phyloP scores from a whole-genome alignment of 1,140 invertebrate genomes.

The Rhagoletis zephyria region DNA sequence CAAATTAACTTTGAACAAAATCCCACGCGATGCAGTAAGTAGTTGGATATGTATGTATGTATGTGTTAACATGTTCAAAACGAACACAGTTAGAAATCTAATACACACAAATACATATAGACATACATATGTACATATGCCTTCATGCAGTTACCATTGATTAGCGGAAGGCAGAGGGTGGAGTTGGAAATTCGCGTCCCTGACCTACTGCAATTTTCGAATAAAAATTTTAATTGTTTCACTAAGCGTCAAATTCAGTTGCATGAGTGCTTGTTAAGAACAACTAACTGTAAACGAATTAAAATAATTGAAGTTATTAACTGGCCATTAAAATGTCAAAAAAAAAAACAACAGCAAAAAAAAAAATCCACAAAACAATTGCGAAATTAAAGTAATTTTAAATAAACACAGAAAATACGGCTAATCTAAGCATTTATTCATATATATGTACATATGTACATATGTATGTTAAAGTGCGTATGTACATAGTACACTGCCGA shows the following conservation, averaged over 20 bases:
- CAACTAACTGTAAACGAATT: conserved; percentile 40
- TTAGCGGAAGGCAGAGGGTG: conserved; percentile 15
- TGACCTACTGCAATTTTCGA: conserved; percentile 24
- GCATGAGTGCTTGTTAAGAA: conserved; percentile 6
- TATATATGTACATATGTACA: too few relatives aligned
- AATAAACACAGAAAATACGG: too few relatives aligned
- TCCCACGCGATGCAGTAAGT: neutral
- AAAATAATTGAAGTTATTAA: conserved; percentile 44
- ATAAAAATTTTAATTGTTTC: conserved; percentile 15
- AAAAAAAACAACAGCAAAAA: neutral
- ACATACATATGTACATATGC: too few relatives aligned
- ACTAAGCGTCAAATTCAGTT: neutral
- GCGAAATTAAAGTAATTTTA: too few relatives aligned
- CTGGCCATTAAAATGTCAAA: neutral
- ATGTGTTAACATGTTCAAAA: too few relatives aligned
- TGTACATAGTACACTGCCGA: too few relatives aligned
- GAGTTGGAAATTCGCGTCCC: neutral
- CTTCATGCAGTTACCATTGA: neutral
- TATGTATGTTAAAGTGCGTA: too few relatives aligned
- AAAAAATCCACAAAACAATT: too few relatives aligned
- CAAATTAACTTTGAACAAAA: neutral
- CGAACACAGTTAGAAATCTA: too few relatives aligned
- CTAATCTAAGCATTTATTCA: too few relatives aligned
- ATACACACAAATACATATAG: too few relatives aligned
- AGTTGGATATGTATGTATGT: neutral